phyloP scores from a whole-genome alignment of 1,140 invertebrate genomes.

The Homalodisca vitripennis region DNA sequence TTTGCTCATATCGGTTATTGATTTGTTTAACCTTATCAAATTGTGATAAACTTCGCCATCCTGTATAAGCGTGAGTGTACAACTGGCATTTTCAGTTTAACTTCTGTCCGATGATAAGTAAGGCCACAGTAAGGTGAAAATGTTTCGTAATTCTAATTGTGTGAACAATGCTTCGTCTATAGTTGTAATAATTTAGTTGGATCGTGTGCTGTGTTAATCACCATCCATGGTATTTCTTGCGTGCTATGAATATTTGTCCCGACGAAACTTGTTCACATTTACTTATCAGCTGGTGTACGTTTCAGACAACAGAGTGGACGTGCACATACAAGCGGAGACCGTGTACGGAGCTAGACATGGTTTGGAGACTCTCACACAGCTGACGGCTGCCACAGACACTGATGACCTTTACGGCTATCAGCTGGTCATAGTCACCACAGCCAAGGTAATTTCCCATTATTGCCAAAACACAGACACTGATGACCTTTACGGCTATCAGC shows the following conservation, averaged over 20 bases:
- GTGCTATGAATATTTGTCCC: too few relatives aligned
- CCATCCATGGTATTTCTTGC: neutral
- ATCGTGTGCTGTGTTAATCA: neutral
- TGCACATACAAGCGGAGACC: constrained; percentile 61
- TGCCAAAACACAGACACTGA: too few relatives aligned
- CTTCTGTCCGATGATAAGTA: too few relatives aligned
- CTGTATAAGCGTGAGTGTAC: neutral
- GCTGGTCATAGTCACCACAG: constrained; percentile 47
- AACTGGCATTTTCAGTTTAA: too few relatives aligned
- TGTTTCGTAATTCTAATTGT: neutral
- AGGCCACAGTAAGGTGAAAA: neutral
- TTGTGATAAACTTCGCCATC: neutral
- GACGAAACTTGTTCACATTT: neutral
- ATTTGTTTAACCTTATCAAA: too few relatives aligned
- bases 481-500: too few relatives aligned
- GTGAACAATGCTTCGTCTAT: neutral
- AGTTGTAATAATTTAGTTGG: neutral
- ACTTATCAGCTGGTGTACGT: constrained; percentile 28
- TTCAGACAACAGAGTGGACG: constrained; percentile 48
- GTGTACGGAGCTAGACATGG: constrained; percentile 74
- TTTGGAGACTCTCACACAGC: constrained; percentile 72
- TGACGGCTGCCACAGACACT: constrained; percentile 52
- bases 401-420: neutral
- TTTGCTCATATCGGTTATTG: too few relatives aligned
- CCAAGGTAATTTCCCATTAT: too few relatives aligned